Conservation (phyloP, 2,113 vertebrate species). For the Saccopteryx leptura region DNA sequence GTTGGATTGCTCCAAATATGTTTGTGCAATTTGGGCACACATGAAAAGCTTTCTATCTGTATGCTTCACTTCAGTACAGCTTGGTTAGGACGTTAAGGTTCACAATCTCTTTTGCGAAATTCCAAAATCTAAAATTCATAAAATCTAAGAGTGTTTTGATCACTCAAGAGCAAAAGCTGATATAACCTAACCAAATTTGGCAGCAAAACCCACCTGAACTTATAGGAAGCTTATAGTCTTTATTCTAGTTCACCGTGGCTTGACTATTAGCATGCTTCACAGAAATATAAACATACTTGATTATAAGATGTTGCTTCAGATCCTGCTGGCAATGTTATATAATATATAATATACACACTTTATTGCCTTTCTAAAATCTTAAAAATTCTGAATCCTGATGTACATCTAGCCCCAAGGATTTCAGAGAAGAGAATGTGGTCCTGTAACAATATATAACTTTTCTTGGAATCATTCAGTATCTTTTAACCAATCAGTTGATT, state of each 20-base stretch:
- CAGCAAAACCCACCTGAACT: neutral
- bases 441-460: neutral
- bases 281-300: neutral
- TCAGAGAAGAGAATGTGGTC: neutral
- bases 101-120: neutral
- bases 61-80: neutral
- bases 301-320: neutral
- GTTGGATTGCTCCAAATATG: neutral
- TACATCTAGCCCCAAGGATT: neutral
- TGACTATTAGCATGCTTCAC: neutral
- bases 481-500: neutral
- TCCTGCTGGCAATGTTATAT: neutral
- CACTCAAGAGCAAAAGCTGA: neutral
- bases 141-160: neutral
- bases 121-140: neutral
- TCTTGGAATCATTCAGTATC: neutral
- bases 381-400: neutral
- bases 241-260: neutral
- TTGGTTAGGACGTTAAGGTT: neutral
- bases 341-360: neutral
- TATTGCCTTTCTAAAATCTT: neutral
- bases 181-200: neutral
- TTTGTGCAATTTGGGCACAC: neutral
- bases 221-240: neutral
- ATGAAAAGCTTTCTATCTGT: neutral